Conservation (phyloP, 2,113 vertebrate species). For the Cheilinus undulatus region DNA sequence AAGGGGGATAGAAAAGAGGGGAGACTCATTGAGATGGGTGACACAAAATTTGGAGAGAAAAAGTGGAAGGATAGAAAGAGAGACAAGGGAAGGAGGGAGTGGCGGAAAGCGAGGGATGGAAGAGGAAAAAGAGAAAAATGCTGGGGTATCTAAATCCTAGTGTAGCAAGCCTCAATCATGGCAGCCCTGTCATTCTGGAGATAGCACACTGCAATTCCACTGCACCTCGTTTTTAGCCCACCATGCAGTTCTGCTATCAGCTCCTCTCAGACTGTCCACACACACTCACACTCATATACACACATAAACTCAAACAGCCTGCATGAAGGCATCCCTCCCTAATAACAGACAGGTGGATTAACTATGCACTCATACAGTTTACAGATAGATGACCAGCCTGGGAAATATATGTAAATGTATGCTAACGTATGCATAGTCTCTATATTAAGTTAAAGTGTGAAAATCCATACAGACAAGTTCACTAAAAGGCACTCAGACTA, state of each 20-base stretch:
- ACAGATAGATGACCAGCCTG: slow-evolving; percentile 68
- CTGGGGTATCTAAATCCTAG: slow-evolving; percentile 80
- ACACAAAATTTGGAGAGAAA: slow-evolving; percentile 55
- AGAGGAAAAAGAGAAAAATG: slow-evolving; percentile 66
- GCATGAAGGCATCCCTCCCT: slow-evolving; percentile 59
- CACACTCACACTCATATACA: slow-evolving; percentile 38
- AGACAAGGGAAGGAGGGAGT: slow-evolving; percentile 59
- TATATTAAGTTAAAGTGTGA: slow-evolving; percentile 69
- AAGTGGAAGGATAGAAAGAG: slow-evolving; percentile 47
- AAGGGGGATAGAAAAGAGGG: slow-evolving; percentile 14
- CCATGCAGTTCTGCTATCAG: slow-evolving; percentile 82
- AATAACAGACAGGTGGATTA: slow-evolving; percentile 79
- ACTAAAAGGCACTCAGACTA: slow-evolving; percentile 52
- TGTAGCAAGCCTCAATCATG: slow-evolving; percentile 79
- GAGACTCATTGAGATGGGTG: slow-evolving; percentile 46
- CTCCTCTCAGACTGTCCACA: slow-evolving; percentile 67
- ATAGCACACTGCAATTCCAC: slow-evolving; percentile 81
- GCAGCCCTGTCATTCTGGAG: slow-evolving; percentile 76
- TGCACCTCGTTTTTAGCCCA: slow-evolving; percentile 80
- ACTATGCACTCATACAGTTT: slow-evolving; percentile 52
- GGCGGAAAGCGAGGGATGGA: slow-evolving; percentile 48
- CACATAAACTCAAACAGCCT: slow-evolving; percentile 52
- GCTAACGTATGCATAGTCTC: slow-evolving; percentile 70
- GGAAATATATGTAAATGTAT: slow-evolving; percentile 75
- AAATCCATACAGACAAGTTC: slow-evolving; percentile 64